Conservation (phyloP, 2,888 invertebrate species). For the Microchrysa polita region DNA sequence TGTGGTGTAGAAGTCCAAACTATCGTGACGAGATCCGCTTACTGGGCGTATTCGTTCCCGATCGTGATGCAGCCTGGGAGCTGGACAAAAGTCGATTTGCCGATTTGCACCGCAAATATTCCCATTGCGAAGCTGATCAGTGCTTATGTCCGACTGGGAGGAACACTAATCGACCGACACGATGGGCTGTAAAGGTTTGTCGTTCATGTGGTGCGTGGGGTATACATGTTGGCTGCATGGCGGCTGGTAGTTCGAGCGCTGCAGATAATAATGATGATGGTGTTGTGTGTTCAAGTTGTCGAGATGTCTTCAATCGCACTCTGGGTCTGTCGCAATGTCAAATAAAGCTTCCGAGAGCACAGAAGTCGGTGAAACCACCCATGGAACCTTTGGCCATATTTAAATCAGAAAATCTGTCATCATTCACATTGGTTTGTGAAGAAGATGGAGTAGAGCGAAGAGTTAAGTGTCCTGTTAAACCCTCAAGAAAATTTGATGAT, state of each 20-base stretch:
- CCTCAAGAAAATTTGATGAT: slow-evolving; percentile 10
- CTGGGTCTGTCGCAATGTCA: too few relatives aligned
- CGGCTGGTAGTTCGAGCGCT: background rate
- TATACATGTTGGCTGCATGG: slow-evolving; percentile 51
- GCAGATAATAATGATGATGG: background rate
- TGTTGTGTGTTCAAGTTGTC: slow-evolving; percentile 8
- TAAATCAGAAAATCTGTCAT: background rate
- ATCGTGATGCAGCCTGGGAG: slow-evolving; percentile 86
- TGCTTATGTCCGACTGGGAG: slow-evolving; percentile 75
- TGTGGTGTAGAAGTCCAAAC: slow-evolving; percentile 57
- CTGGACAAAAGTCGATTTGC: slow-evolving; percentile 74
- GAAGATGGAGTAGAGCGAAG: background rate
- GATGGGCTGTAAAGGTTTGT: slow-evolving; percentile 55
- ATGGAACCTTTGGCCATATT: background rate
- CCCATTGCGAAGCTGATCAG: slow-evolving; percentile 68
- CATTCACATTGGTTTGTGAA: background rate
- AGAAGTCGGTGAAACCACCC: background rate
- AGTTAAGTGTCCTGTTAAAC: background rate
- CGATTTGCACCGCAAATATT: slow-evolving; percentile 72
- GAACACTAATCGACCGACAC: slow-evolving; percentile 55
- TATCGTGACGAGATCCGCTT: slow-evolving; percentile 57
- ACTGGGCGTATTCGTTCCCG: slow-evolving; percentile 60
- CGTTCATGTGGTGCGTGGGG: slow-evolving; percentile 56
- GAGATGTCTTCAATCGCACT: background rate
- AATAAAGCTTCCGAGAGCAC: background rate